These are phyloP conservation scores for Aphidoletes aphidimyza DNA, from an alignment of 2,888 invertebrate species.

Conservation along the genomic window DNA sequence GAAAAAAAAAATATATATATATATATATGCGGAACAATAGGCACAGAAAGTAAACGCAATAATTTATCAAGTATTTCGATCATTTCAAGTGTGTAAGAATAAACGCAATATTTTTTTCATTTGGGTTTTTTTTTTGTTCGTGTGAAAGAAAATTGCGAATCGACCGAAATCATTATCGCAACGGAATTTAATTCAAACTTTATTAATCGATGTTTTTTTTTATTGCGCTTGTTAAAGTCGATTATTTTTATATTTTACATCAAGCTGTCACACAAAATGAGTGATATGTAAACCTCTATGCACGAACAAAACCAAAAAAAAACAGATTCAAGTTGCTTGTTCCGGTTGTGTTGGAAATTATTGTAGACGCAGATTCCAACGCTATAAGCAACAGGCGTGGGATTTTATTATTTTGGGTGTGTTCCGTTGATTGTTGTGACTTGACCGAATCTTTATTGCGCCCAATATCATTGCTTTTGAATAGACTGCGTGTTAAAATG, in stretches of 20 bases:
- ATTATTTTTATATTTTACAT: constrained; percentile 10
- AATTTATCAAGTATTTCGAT: background rate
- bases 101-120: background rate
- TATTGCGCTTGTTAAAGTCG: background rate
- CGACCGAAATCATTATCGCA: background rate
- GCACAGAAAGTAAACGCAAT: background rate
- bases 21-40: constrained; percentile 49
- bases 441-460: constrained; percentile 40
- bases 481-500: background rate
- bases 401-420: constrained; percentile 39
- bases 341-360: background rate
- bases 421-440: background rate
- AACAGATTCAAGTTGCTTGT: too few species aligned
- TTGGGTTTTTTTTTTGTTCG: background rate
- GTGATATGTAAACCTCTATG: too few species aligned
- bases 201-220: background rate
- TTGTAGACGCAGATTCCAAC: background rate
- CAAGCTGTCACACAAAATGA: background rate
- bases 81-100: background rate
- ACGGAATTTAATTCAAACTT: too few species aligned
- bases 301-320: too few species aligned
- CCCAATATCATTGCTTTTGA: background rate
- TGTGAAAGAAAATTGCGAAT: too few species aligned
- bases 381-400: constrained; percentile 20
- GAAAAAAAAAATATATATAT: too few species aligned